These are phyloP conservation scores for Orthosia incerta DNA, from an alignment of 2,888 invertebrate species.

Conservation along the genomic window DNA sequence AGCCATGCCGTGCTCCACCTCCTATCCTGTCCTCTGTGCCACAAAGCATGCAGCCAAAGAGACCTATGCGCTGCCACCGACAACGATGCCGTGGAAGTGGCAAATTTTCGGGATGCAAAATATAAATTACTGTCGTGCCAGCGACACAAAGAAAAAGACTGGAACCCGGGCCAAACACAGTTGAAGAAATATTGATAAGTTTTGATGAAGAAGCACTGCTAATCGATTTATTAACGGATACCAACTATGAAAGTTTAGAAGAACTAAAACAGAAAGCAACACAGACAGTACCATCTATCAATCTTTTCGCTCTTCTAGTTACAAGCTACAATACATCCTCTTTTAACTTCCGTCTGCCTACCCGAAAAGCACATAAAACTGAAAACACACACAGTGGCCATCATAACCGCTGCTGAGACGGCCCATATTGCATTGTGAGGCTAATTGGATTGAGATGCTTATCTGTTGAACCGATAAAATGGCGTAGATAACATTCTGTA, in stretches of 20 bases:
- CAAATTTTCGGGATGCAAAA: too few relatives aligned
- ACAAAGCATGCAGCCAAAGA: too few relatives aligned
- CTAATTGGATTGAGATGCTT: conserved; percentile 91
- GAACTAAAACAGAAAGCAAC: not conserved
- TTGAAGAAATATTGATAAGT: not conserved
- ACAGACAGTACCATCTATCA: not conserved
- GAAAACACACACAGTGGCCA: conserved; percentile 74
- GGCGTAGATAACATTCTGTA: conserved; percentile 91
- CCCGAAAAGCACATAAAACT: conserved; percentile 64
- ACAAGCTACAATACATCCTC: conserved; percentile 36
- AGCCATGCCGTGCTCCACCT: too few relatives aligned
- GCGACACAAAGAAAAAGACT: too few relatives aligned
- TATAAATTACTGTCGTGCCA: too few relatives aligned
- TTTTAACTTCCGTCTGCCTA: conserved; percentile 23
- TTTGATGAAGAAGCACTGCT: not conserved
- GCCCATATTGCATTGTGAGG: conserved; percentile 90
- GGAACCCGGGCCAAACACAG: too few relatives aligned
- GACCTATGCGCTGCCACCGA: too few relatives aligned
- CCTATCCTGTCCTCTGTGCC: too few relatives aligned
- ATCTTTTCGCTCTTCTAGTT: not conserved
- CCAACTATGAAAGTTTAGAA: not conserved
- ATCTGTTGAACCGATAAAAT: conserved; percentile 89
- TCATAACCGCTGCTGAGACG: conserved; percentile 87
- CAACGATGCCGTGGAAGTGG: too few relatives aligned
- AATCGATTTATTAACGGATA: not conserved